A percentile compares a stretch with the other conserved stretches of the same genome.
Evolutionary conservation across 2,113 vertebrate genomes (phyloP).

Genomic region (Ornithorhynchus anatinus): DNA sequence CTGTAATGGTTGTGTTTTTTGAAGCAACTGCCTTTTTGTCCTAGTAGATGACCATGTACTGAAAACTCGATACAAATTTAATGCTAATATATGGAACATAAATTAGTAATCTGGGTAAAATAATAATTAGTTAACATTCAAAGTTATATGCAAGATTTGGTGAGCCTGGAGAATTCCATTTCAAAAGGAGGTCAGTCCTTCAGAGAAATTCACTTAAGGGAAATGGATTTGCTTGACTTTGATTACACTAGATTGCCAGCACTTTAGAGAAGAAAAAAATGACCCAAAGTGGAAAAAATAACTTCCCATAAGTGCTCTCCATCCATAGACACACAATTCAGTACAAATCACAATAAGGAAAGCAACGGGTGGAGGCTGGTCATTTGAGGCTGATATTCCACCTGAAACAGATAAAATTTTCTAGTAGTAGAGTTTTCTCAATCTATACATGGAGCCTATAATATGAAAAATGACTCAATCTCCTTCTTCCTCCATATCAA

Average conservation of each 20-base stretch:
- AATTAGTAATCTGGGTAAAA: neutral
- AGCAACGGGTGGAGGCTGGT: neutral
- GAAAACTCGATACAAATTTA: conserved; percentile 15
- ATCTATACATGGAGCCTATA: too few species aligned
- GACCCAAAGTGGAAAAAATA: neutral
- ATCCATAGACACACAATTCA: neutral
- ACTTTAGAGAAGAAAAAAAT: neutral
- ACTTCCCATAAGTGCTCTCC: neutral
- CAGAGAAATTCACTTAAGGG: neutral
- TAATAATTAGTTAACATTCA: neutral
- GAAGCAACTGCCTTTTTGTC: conserved; percentile 1
- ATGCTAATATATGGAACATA: neutral
- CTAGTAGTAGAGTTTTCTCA: too few species aligned
- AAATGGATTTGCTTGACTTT: neutral
- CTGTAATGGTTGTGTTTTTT: neutral
- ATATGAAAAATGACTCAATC: too few species aligned
- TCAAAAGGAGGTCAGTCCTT: neutral
- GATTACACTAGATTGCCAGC: neutral
- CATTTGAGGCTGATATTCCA: too few species aligned
- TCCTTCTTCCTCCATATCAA: too few species aligned
- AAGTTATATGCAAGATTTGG: neutral
- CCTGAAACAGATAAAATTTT: too few species aligned
- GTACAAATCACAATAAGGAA: neutral
- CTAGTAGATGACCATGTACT: neutral
- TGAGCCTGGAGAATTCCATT: neutral